A percentile compares a stretch with the other conserved stretches of the same genome.
These are phyloP conservation scores for Drosophila pseudoananassae DNA, from an alignment of 1,140 invertebrate genomes.

Conservation along the genomic window DNA sequence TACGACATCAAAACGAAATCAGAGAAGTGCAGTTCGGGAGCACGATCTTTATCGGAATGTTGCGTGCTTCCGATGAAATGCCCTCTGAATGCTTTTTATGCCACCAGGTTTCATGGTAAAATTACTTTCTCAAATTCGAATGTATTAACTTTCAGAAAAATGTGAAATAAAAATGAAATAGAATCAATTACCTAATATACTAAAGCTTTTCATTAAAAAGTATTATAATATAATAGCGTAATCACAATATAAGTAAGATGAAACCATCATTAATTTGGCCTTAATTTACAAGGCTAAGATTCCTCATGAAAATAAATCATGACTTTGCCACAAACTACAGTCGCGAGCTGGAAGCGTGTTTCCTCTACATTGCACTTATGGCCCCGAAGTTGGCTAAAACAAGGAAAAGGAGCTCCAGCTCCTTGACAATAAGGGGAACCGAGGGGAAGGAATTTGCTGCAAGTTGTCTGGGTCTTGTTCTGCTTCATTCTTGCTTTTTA, in stretches of 20 bases:
- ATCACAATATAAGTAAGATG: too few relatives aligned
- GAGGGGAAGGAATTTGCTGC: slow-evolving; percentile 17
- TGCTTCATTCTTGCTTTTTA: slow-evolving; percentile 6
- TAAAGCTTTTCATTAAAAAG: too few relatives aligned
- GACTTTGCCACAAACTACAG: slow-evolving; percentile 7
- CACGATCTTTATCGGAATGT: slow-evolving; percentile 59
- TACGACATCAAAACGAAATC: slow-evolving; percentile 42
- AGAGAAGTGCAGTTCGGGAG: slow-evolving; percentile 71
- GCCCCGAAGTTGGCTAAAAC: slow-evolving; percentile 40
- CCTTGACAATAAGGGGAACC: not conserved
- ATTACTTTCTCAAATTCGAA: not conserved
- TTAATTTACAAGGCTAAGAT: too few relatives aligned
- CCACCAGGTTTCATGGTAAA: not conserved
- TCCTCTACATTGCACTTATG: slow-evolving; percentile 61
- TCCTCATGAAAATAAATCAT: too few relatives aligned
- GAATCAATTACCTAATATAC: too few relatives aligned
- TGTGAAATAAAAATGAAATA: too few relatives aligned
- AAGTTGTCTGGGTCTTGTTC: slow-evolving; percentile 13
- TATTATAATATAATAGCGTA: too few relatives aligned
- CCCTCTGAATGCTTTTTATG: slow-evolving; percentile 9
- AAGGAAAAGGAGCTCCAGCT: not conserved
- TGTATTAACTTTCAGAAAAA: too few relatives aligned
- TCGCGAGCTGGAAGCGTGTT: slow-evolving; percentile 71
- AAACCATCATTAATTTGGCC: too few relatives aligned
- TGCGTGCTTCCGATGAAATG: slow-evolving; percentile 72